Evolutionary conservation across 2,888 invertebrate genomes (phyloP).

Genomic region (Pristionchus maxplancki): DNA sequence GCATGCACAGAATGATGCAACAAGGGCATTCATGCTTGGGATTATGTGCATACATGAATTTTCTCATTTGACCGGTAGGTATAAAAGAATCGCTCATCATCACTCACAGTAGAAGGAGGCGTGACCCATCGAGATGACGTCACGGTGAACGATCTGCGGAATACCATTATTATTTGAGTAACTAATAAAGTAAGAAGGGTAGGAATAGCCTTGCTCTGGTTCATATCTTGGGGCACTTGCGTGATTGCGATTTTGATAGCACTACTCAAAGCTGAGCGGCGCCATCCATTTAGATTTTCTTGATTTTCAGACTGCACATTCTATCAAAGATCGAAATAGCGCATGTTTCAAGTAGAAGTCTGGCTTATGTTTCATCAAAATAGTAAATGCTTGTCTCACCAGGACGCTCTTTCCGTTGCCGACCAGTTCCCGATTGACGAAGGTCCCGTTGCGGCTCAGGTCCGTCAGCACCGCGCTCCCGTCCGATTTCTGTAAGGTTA

Average conservation of each 20-base stretch:
- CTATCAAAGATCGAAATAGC: too few relatives aligned
- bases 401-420: slow-evolving; percentile 54
- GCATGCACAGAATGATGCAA: too few relatives aligned
- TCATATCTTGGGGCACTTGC: too few relatives aligned
- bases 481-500: not conserved
- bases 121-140: slow-evolving; percentile 61
- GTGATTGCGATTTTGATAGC: too few relatives aligned
- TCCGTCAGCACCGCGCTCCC: slow-evolving; percentile 53
- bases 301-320: too few relatives aligned
- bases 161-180: not conserved
- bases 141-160: slow-evolving; percentile 51
- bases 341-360: too few relatives aligned
- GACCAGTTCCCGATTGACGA: slow-evolving; percentile 60
- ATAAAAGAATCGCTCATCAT: not conserved
- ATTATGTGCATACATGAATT: too few relatives aligned
- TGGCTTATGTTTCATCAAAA: not conserved
- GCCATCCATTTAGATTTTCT: too few relatives aligned
- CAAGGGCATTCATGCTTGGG: too few relatives aligned
- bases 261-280: too few relatives aligned
- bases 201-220: not conserved
- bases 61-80: too few relatives aligned
- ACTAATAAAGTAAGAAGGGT: too few relatives aligned
- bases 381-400: slow-evolving; percentile 18
- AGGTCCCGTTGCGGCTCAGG: slow-evolving; percentile 62
- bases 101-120: slow-evolving; percentile 54